A percentile compares a stretch with the other conserved stretches of the same genome.
Evolutionary conservation across 2,888 invertebrate species (phyloP).

Genomic region (Quadroppia sp.): DNA sequence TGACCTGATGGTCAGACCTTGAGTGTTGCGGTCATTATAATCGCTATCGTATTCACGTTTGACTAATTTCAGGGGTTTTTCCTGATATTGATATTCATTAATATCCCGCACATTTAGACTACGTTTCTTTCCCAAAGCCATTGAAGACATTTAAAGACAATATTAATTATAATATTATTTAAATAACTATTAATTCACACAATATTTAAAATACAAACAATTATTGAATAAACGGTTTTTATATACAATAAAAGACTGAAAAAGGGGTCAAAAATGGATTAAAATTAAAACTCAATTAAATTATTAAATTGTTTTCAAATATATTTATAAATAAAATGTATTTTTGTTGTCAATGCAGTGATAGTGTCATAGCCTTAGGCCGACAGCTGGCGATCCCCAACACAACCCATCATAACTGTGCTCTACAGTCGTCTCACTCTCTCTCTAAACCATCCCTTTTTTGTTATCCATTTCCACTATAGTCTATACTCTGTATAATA

Average conservation of each 20-base stretch:
- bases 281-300: no score
- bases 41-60: constrained; percentile 33
- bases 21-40: neutral
- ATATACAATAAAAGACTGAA: no score
- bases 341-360: neutral
- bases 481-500: neutral
- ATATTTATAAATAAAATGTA: neutral
- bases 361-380: constrained; percentile 29
- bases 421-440: neutral
- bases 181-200: neutral
- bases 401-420: constrained; percentile 2
- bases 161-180: constrained; percentile 7
- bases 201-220: neutral
- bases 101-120: constrained; percentile 16
- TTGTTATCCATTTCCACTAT: neutral
- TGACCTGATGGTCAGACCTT: neutral
- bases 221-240: no score
- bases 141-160: constrained; percentile 12
- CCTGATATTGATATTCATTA: constrained; percentile 37
- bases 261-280: no score
- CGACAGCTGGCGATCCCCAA: constrained; percentile 33
- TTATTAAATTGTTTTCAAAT: no score
- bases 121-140: constrained; percentile 19
- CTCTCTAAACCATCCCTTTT: constrained; percentile 5
- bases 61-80: constrained; percentile 40